These are phyloP conservation scores for Anser cygnoides DNA, from an alignment of 2,113 vertebrate genomes.

Conservation along the genomic window DNA sequence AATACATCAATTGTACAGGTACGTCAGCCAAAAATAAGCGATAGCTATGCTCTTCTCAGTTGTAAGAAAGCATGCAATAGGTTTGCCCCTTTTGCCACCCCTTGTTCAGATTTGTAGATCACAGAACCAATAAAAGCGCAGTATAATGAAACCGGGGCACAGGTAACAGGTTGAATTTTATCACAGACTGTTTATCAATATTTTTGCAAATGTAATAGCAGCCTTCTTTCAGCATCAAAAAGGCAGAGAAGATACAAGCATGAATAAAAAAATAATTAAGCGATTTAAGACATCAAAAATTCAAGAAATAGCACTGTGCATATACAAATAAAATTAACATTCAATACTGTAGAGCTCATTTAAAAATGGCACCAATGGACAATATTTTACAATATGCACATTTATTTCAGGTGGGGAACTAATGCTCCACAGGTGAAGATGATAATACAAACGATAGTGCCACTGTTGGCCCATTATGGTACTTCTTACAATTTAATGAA, in stretches of 20 bases:
- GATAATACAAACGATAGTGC: slow-evolving; percentile 50
- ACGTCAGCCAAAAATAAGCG: slow-evolving; percentile 66
- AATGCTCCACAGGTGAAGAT: slow-evolving; percentile 63
- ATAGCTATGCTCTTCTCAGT: slow-evolving; percentile 35
- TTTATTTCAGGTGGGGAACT: slow-evolving; percentile 69
- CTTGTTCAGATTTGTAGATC: slow-evolving; percentile 14
- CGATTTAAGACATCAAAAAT: slow-evolving; percentile 36
- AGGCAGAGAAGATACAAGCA: slow-evolving; percentile 58
- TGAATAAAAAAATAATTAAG: slow-evolving; percentile 60
- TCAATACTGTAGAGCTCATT: slow-evolving; percentile 34
- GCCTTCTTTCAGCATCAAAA: slow-evolving; percentile 58
- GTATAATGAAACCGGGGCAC: slow-evolving; percentile 32
- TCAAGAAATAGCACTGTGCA: slow-evolving; percentile 62
- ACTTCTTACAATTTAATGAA: slow-evolving; percentile 66
- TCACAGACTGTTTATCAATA: slow-evolving; percentile 54
- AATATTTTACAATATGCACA: slow-evolving; percentile 75
- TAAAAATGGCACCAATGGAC: slow-evolving; percentile 67
- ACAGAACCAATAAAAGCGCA: slow-evolving; percentile 34
- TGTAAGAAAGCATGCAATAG: slow-evolving; percentile 57
- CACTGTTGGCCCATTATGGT: slow-evolving; percentile 28
- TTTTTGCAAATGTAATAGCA: slow-evolving; percentile 57
- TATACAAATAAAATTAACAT: slow-evolving; percentile 62
- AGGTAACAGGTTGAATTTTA: slow-evolving; percentile 19
- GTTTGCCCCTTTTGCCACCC: slow-evolving; percentile 42
- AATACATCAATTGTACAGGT: slow-evolving; percentile 69